phyloP scores from a whole-genome alignment of 2,888 invertebrate species.

The Plagodis dolabraria region DNA sequence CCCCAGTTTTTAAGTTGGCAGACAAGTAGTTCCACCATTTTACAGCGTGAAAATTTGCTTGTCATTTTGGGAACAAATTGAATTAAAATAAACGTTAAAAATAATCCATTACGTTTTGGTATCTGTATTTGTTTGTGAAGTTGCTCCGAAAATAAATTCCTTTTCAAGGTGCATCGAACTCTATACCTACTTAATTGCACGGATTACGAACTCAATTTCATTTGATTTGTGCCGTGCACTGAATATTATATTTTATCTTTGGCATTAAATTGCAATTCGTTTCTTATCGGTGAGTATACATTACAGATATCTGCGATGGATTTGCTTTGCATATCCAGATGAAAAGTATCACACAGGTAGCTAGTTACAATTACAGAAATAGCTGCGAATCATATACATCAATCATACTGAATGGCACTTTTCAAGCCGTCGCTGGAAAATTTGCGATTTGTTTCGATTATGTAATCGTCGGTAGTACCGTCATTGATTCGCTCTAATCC shows the following conservation, averaged over 20 bases:
- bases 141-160: conserved; percentile 23
- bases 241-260: neutral
- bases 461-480: too few species aligned
- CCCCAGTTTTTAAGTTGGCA: neutral
- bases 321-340: too few species aligned
- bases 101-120: conserved; percentile 4
- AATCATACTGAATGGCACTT: too few species aligned
- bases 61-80: conserved; percentile 3
- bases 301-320: too few species aligned
- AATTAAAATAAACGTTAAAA: conserved; percentile 5
- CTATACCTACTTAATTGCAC: conserved; percentile 7
- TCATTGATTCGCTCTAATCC: too few species aligned
- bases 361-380: too few species aligned
- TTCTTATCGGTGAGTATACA: neutral
- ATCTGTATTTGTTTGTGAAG: conserved; percentile 17
- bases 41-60: conserved; percentile 17
- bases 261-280: neutral
- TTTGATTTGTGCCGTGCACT: conserved; percentile 3
- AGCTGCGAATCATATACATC: too few species aligned
- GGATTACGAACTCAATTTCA: conserved; percentile 7
- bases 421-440: too few species aligned
- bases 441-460: too few species aligned
- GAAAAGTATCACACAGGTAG: too few species aligned
- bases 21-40: conserved; percentile 9
- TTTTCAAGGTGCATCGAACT: conserved; percentile 27